A percentile compares a stretch with the other conserved stretches of the same genome.
These are phyloP conservation scores for Selene dorsalis DNA, from an alignment of 2,797 vertebrate genomes.

Conservation along the genomic window DNA sequence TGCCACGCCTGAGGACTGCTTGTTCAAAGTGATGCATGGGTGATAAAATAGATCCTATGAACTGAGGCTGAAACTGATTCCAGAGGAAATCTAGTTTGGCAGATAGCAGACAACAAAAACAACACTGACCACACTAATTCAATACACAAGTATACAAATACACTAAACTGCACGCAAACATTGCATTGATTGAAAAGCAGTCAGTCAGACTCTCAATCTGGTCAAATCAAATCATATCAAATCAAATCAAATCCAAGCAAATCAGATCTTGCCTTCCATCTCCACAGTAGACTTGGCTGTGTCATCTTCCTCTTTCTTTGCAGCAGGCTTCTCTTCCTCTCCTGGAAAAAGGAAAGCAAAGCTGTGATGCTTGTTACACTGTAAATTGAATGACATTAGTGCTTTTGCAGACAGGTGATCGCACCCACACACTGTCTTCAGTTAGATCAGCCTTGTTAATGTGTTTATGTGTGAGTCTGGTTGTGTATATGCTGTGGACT, in stretches of 20 bases:
- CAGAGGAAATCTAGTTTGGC: slow-evolving; percentile 41
- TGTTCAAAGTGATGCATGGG: slow-evolving; percentile 9
- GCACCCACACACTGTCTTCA: background rate
- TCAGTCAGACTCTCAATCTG: slow-evolving; percentile 49
- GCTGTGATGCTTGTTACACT: slow-evolving; percentile 21
- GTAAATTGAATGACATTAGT: slow-evolving; percentile 7
- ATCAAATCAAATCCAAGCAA: slow-evolving; percentile 34
- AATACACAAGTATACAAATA: slow-evolving; percentile 47
- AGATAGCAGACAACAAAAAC: slow-evolving; percentile 42
- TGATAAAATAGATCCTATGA: slow-evolving; percentile 23
- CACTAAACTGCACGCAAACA: slow-evolving; percentile 26
- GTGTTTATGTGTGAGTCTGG: background rate
- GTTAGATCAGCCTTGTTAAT: slow-evolving; percentile 12
- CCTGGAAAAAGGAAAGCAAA: slow-evolving; percentile 36
- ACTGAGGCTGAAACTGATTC: slow-evolving; percentile 43
- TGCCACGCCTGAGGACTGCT: slow-evolving; percentile 5
- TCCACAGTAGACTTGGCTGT: slow-evolving; percentile 52
- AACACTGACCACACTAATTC: slow-evolving; percentile 36
- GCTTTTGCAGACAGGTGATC: slow-evolving; percentile 26
- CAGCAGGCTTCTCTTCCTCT: slow-evolving; percentile 56
- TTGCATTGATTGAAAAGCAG: slow-evolving; percentile 42
- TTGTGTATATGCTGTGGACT: slow-evolving; percentile 6
- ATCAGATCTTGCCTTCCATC: slow-evolving; percentile 72
- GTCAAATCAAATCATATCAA: slow-evolving; percentile 45
- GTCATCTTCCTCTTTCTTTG: slow-evolving; percentile 52